Evolutionary conservation across 2,888 invertebrate species (phyloP).

Genomic region (Cephalotes varians): DNA sequence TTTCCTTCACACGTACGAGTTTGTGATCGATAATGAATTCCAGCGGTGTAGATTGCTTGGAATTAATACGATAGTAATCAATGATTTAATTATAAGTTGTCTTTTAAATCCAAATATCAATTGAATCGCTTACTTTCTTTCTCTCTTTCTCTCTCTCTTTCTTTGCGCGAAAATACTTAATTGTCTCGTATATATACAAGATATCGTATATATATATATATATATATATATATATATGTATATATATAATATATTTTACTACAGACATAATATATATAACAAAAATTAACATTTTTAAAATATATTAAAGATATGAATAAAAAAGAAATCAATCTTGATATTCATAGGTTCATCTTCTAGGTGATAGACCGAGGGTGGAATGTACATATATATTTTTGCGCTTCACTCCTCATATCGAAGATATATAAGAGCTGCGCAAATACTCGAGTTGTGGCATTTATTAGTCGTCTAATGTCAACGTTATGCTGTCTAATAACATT

Average conservation of each 20-base stretch:
- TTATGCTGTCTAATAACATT: conserved; percentile 49
- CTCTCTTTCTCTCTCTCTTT: neutral
- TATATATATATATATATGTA: too few relatives aligned
- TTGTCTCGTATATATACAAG: neutral
- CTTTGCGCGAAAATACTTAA: neutral
- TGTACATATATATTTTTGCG: conserved; percentile 60
- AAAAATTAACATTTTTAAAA: too few relatives aligned
- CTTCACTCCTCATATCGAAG: conserved; percentile 58
- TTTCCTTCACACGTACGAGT: conserved; percentile 26
- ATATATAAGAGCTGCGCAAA: conserved; percentile 69
- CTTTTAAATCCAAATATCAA: conserved; percentile 32
- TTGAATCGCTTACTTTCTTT: neutral
- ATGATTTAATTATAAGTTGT: conserved; percentile 42
- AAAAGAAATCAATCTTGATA: conserved; percentile 49
- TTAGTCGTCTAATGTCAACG: conserved; percentile 65
- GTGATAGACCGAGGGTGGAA: conserved; percentile 50
- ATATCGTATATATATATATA: neutral
- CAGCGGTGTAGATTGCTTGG: conserved; percentile 34
- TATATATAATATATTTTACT: neutral
- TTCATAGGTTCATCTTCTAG: conserved; percentile 37
- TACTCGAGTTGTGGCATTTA: conserved; percentile 64
- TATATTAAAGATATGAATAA: neutral
- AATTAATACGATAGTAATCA: conserved; percentile 43
- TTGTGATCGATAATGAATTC: conserved; percentile 42
- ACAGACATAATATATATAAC: neutral